phyloP scores from a whole-genome alignment of 2,888 invertebrate species.

The Furcula furcula region DNA sequence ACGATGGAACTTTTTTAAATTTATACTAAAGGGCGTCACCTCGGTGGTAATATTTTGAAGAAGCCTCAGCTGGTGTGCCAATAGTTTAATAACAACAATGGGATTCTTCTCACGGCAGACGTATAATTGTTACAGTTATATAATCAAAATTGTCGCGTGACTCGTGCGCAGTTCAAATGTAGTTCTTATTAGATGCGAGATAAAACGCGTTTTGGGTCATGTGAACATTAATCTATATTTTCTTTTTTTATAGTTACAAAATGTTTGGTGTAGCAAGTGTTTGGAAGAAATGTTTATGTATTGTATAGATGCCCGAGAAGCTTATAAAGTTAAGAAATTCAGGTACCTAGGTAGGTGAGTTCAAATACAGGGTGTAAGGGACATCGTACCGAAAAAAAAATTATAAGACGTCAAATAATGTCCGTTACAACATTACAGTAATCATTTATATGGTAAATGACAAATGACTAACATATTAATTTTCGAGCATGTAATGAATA shows the following conservation, averaged over 20 bases:
- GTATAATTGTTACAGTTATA: constrained; percentile 33
- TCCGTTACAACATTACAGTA: too few relatives aligned
- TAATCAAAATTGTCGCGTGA: constrained; percentile 33
- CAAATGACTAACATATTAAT: too few relatives aligned
- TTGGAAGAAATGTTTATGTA: not conserved
- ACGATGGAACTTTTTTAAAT: too few relatives aligned
- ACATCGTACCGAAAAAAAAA: too few relatives aligned
- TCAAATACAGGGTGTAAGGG: too few relatives aligned
- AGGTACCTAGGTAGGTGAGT: too few relatives aligned
- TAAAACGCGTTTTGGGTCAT: constrained; percentile 20
- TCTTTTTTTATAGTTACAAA: constrained; percentile 21
- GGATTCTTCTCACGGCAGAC: constrained; percentile 25
- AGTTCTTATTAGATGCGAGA: constrained; percentile 15
- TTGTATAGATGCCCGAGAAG: not conserved
- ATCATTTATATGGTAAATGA: too few relatives aligned
- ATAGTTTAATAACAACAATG: constrained; percentile 28
- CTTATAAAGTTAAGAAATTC: too few relatives aligned
- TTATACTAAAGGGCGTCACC: not conserved
- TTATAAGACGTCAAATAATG: too few relatives aligned
- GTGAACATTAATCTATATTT: constrained; percentile 20
- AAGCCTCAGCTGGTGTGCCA: constrained; percentile 15
- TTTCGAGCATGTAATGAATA: too few relatives aligned
- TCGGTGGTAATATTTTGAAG: constrained; percentile 5
- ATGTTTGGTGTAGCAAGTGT: constrained; percentile 17
- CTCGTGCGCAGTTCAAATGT: constrained; percentile 15